Conservation (phyloP, 2,113 vertebrate genomes). For the Notechis scutatus region DNA sequence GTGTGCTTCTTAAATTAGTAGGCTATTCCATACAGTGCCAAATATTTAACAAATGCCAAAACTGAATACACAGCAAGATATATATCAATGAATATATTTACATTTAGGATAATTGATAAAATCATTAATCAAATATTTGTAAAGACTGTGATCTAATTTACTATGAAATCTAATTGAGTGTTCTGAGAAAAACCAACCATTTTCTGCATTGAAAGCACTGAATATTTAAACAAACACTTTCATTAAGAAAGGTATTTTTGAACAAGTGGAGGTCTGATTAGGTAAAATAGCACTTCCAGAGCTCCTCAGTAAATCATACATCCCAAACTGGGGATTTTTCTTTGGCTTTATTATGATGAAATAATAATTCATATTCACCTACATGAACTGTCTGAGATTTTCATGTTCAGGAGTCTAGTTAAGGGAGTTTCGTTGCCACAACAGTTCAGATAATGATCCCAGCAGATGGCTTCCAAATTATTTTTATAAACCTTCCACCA, state of each 20-base stretch:
- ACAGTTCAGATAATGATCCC: not conserved
- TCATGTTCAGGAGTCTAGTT: not conserved
- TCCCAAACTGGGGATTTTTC: not conserved
- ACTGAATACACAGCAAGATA: slow-evolving; percentile 59
- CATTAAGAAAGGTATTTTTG: slow-evolving; percentile 29
- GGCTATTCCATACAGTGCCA: slow-evolving; percentile 53
- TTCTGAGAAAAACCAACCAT: slow-evolving; percentile 25
- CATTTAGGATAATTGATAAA: slow-evolving; percentile 69
- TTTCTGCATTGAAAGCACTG: slow-evolving; percentile 51
- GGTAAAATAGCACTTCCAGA: slow-evolving; percentile 12
- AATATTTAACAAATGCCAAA: slow-evolving; percentile 63
- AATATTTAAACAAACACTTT: slow-evolving; percentile 60
- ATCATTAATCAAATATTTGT: slow-evolving; percentile 72
- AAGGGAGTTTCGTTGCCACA: not conserved
- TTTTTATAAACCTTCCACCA: not conserved
- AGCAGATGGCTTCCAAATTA: not conserved
- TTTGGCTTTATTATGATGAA: not conserved
- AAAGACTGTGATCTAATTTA: slow-evolving; percentile 60
- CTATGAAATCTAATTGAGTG: slow-evolving; percentile 32
- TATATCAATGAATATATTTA: slow-evolving; percentile 54
- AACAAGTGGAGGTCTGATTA: slow-evolving; percentile 26
- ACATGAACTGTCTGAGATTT: not conserved
- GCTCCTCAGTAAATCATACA: not conserved
- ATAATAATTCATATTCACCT: not conserved
- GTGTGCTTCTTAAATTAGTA: slow-evolving; percentile 60